Conservation (phyloP, 2,113 vertebrate species). For the Callocephalon fimbriatum region DNA sequence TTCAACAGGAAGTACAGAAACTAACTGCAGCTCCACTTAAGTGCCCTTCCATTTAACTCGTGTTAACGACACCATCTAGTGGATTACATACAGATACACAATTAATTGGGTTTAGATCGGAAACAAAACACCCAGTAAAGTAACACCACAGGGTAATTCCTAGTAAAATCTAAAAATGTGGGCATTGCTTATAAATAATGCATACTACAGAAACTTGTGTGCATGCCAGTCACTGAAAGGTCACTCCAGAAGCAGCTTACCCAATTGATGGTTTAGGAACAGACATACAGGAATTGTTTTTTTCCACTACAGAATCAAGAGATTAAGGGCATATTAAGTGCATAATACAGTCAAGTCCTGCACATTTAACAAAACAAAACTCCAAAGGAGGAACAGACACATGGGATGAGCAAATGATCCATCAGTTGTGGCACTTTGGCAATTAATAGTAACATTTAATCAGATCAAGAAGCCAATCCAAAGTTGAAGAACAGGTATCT, state of each 20-base stretch:
- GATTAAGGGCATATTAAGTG: neutral
- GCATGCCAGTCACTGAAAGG: neutral
- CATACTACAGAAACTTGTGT: neutral
- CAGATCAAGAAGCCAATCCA: neutral
- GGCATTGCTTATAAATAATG: neutral
- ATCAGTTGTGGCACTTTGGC: neutral
- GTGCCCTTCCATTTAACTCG: neutral
- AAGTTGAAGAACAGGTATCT: neutral
- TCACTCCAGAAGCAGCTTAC: neutral
- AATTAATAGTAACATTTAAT: neutral
- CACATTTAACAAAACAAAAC: neutral
- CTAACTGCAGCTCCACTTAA: rapidly evolving
- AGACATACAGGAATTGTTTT: neutral
- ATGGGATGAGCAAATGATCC: neutral
- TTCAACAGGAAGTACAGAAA: neutral
- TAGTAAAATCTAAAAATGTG: neutral
- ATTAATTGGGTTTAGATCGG: neutral
- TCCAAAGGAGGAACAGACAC: neutral
- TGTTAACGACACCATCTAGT: slow-evolving; percentile 21
- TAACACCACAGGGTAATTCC: neutral
- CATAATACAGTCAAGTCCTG: neutral
- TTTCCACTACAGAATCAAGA: neutral
- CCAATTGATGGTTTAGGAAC: neutral
- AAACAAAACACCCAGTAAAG: neutral
- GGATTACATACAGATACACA: neutral